These are phyloP conservation scores for Aphelenchoides bicaudatus DNA, from an alignment of 2,888 invertebrate species.

Conservation along the genomic window DNA sequence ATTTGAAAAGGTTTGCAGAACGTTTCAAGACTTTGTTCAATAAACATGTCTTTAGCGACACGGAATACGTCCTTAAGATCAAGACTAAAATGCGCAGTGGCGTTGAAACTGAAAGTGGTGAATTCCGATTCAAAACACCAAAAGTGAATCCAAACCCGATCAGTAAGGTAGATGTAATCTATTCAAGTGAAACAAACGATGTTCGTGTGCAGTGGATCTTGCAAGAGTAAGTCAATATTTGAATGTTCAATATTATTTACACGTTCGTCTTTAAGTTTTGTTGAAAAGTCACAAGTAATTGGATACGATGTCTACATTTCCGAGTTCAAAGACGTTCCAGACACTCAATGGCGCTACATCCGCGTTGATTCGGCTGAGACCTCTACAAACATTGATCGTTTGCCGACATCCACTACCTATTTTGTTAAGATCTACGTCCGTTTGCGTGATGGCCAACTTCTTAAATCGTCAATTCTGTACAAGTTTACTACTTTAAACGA, in stretches of 20 bases:
- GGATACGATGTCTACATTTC: slow-evolving; percentile 57
- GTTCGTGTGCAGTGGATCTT: slow-evolving; percentile 59
- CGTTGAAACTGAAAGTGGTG: slow-evolving; percentile 50
- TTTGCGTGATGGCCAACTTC: slow-evolving; percentile 45
- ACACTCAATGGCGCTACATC: slow-evolving; percentile 44
- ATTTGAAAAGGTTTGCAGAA: slow-evolving; percentile 46
- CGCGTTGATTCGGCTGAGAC: slow-evolving; percentile 42
- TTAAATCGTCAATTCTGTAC: slow-evolving; percentile 50
- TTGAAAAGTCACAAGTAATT: slow-evolving; percentile 38
- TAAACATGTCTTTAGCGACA: slow-evolving; percentile 45
- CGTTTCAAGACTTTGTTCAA: neutral
- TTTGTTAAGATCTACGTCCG: slow-evolving; percentile 52
- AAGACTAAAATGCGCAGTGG: slow-evolving; percentile 46
- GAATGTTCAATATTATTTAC: neutral
- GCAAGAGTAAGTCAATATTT: slow-evolving; percentile 38
- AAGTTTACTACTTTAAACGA: slow-evolving; percentile 45
- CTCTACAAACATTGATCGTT: slow-evolving; percentile 39
- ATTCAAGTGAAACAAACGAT: slow-evolving; percentile 54
- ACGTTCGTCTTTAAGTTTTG: slow-evolving; percentile 35
- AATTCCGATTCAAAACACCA: slow-evolving; percentile 44
- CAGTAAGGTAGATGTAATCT: slow-evolving; percentile 57
- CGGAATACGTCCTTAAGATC: slow-evolving; percentile 54
- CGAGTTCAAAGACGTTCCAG: slow-evolving; percentile 44
- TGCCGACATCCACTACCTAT: slow-evolving; percentile 52
- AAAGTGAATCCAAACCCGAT: slow-evolving; percentile 49